Evolutionary conservation across 2,888 invertebrate genomes (phyloP), one percentile per base, ranked within the genome.

Genomic region (Platerodrilus igneus): DNA sequence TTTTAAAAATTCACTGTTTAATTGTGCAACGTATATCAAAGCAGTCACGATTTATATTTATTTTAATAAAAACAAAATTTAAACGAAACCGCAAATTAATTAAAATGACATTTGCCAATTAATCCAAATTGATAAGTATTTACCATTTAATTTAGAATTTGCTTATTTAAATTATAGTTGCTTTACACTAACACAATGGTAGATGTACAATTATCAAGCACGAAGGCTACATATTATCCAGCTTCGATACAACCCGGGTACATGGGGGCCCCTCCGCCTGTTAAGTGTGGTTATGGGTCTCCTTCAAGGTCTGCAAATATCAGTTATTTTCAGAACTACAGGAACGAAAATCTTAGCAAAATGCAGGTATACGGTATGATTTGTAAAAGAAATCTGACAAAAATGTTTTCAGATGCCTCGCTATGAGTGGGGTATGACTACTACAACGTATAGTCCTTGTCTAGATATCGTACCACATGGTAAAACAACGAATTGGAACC

Each of bases 261-360:
- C 42, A 66, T 63, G 64, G 67, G 66, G 5, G 62, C 67, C 5
- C 56, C 58, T 39, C 63, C 68, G 2, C 68, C 67, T 3, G 50
- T 59, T 4, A 66, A 63, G 47, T 55, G 48, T 26, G 60, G 58
- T 22, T 51, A 56, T 36, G 55, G 58, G n/a, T 58, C 61, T 0
- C 37, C 56, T 14, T 50, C 53, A 29, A 62, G 62, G 25, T 55
- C 55, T 3, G 58, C 56, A 4, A 53, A 52, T 37, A 37, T 59
- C 4, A 59, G 46, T 27, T 68, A 68, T 53, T 72, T 71, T 47
- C 67, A 68, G 37, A 64, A 65, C 29, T 70, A 68, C 44, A 57
- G 69, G 41, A 68, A 70, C 51, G 68, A 71, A 45, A 58, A 58
- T 18, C 49, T 70, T 29, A 68, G 69, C 7, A 63, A 66, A 47